Evolutionary conservation across 2,113 vertebrate genomes (phyloP).

Genomic region (Gasterosteus aculeatus): DNA sequence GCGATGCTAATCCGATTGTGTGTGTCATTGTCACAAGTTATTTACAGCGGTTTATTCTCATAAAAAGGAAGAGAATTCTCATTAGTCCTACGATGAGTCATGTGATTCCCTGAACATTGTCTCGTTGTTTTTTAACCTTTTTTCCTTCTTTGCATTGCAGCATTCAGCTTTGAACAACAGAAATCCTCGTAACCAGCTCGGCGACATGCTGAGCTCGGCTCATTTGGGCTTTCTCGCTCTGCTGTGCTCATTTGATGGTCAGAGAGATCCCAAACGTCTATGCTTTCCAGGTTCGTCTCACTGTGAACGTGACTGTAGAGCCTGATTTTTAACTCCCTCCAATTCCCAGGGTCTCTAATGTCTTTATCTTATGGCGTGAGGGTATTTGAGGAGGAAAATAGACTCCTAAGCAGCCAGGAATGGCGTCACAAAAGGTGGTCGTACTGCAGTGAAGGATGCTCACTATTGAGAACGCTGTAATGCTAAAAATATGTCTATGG

Average conservation of each 20-base stretch:
- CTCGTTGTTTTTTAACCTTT: constrained; percentile 19
- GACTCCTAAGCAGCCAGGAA: constrained; percentile 54
- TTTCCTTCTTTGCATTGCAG: background rate
- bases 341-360: constrained; percentile 70
- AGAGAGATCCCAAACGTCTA: constrained; percentile 56
- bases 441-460: constrained; percentile 52
- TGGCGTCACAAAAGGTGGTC: constrained; percentile 71
- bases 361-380: constrained; percentile 67
- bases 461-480: constrained; percentile 50
- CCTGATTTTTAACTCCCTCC: constrained; percentile 31
- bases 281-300: constrained; percentile 44
- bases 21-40: constrained; percentile 28
- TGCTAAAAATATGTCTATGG: constrained; percentile 60
- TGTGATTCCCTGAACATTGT: constrained; percentile 7
- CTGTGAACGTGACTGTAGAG: constrained; percentile 21
- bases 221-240: constrained; percentile 30
- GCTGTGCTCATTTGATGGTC: constrained; percentile 49
- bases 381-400: constrained; percentile 63
- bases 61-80: constrained; percentile 15
- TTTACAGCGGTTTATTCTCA: constrained; percentile 16
- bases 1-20: constrained; percentile 40
- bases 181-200: constrained; percentile 28
- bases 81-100: constrained; percentile 8
- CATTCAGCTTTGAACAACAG: constrained; percentile 5
- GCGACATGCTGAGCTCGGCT: constrained; percentile 48